phyloP scores from a whole-genome alignment of 2,797 vertebrate genomes.

The Scyliorhinus canicula region DNA sequence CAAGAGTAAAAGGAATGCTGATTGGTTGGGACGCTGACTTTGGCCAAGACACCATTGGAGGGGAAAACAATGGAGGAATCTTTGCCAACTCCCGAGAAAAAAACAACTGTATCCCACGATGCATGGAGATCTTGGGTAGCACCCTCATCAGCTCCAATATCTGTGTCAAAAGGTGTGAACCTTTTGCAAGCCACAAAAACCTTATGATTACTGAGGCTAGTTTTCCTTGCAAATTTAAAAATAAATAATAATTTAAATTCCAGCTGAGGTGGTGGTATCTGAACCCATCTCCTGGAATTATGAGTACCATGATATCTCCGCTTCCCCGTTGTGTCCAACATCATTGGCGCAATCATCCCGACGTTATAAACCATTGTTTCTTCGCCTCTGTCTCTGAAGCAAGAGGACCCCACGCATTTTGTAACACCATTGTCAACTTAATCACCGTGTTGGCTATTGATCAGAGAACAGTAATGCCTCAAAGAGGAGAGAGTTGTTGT shows the following conservation, averaged over 20 bases:
- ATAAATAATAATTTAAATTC: too few relatives aligned
- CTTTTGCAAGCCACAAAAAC: neutral
- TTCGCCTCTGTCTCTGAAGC: too few relatives aligned
- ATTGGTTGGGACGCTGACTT: neutral
- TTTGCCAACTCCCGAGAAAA: too few relatives aligned
- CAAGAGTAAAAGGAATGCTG: neutral
- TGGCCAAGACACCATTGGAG: too few relatives aligned
- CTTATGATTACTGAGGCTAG: too few relatives aligned
- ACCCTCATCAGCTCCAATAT: neutral
- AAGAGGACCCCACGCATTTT: neutral
- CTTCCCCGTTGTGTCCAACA: too few relatives aligned
- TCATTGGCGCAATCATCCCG: too few relatives aligned
- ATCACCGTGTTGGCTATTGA: neutral
- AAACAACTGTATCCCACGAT: neutral
- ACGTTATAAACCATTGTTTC: neutral
- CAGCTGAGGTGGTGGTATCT: too few relatives aligned
- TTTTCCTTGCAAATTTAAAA: too few relatives aligned
- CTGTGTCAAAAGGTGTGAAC: neutral
- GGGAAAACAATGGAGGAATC: too few relatives aligned
- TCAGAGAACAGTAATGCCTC: neutral
- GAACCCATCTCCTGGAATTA: too few relatives aligned
- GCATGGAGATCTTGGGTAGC: neutral
- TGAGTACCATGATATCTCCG: too few relatives aligned
- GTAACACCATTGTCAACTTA: neutral
- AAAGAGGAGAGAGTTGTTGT: neutral